These are phyloP conservation scores for honey bee (Apis mellifera) DNA, from an alignment of 1,140 invertebrate species.

Conservation along the genomic window Amel_HAv3.1 CM009935.2:6900501-6901000, in stretches of 20 bases:
- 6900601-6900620: neutral
- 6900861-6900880: too few relatives aligned
- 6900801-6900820: slow-evolving; percentile 22
- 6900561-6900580: neutral
- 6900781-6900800: neutral
- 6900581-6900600: slow-evolving; percentile 27
- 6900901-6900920: too few relatives aligned
- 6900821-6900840: neutral
- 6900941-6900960: too few relatives aligned
- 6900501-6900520: neutral
- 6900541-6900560: neutral
- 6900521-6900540: neutral
- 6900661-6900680: slow-evolving; percentile 1
- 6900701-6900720: neutral
- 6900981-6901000: too few relatives aligned
- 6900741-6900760: slow-evolving; percentile 4
- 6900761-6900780: slow-evolving; percentile 14
- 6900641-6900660: neutral
- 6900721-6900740: neutral
- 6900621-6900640: neutral
- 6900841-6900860: too few relatives aligned
- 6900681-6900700: slow-evolving; percentile 1
- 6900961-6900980: too few relatives aligned
- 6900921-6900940: too few relatives aligned
- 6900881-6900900: neutral